phyloP scores from a whole-genome alignment of 1,140 invertebrate species.

The Drosophila ogumai region DNA sequence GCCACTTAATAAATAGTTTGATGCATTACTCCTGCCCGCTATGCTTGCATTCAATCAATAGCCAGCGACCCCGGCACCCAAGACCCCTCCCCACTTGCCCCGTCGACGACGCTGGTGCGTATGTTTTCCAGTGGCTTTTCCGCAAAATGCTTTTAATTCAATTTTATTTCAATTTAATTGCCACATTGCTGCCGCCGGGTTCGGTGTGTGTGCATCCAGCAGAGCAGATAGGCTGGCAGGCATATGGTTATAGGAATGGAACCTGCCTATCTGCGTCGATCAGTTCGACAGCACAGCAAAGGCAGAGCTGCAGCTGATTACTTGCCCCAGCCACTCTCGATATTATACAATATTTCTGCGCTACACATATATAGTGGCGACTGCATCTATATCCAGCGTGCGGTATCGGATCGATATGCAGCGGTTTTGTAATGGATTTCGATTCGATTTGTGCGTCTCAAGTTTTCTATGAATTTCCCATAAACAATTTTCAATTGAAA shows the following conservation, averaged over 20 bases:
- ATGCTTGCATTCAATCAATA: constrained; percentile 76
- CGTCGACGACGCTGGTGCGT: constrained; percentile 7
- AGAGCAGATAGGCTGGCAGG: constrained; percentile 36
- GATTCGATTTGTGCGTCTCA: constrained; percentile 63
- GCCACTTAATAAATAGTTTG: constrained; percentile 82
- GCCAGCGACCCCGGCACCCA: constrained; percentile 24
- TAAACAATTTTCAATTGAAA: constrained; percentile 76
- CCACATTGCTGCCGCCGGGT: constrained; percentile 61
- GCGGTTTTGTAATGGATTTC: constrained; percentile 73
- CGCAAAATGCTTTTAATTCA: constrained; percentile 82
- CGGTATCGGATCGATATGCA: constrained; percentile 31
- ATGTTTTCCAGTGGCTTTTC: constrained; percentile 74
- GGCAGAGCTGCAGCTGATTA: constrained; percentile 62
- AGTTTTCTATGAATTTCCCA: constrained; percentile 79
- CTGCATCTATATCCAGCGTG: constrained; percentile 16
- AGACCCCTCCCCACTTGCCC: neutral
- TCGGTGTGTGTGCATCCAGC: neutral
- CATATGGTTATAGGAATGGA: constrained; percentile 50
- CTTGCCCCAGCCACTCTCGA: constrained; percentile 27
- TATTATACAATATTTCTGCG: constrained; percentile 80
- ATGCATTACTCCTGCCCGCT: constrained; percentile 69
- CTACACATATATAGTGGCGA: constrained; percentile 13
- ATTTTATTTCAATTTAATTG: constrained; percentile 83
- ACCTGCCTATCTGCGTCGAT: constrained; percentile 73
- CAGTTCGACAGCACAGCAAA: constrained; percentile 45